Evolutionary conservation across 2,888 invertebrate genomes (phyloP).

Genomic region (Mystacides longicornis): DNA sequence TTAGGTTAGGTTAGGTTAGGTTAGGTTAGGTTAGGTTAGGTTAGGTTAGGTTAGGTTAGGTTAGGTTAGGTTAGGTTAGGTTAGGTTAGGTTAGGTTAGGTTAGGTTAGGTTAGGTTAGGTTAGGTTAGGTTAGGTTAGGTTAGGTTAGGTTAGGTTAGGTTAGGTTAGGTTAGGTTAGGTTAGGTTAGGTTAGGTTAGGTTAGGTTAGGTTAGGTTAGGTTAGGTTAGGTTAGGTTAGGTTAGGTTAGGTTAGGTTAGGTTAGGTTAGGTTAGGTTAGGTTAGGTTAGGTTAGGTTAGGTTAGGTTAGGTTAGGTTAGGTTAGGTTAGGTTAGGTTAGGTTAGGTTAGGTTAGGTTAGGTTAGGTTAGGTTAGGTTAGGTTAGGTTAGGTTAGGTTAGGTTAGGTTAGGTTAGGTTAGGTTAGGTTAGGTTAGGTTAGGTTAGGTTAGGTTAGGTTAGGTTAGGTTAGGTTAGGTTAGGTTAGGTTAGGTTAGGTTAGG

Average conservation of each 20-base stretch:
- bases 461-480: slow-evolving; percentile 8
- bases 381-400: slow-evolving; percentile 11
- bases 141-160: slow-evolving; percentile 20
- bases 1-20: slow-evolving; percentile 18
- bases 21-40: slow-evolving; percentile 27
- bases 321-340: slow-evolving; percentile 14
- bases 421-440: slow-evolving; percentile 11
- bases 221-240: slow-evolving; percentile 17
- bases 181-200: slow-evolving; percentile 23
- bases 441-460: slow-evolving; percentile 11
- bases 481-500: slow-evolving; percentile 9
- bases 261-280: slow-evolving; percentile 26
- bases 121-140: slow-evolving; percentile 23
- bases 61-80: slow-evolving; percentile 5
- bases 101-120: slow-evolving; percentile 25
- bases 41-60: slow-evolving; percentile 25
- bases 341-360: slow-evolving; percentile 11
- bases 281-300: slow-evolving; percentile 27
- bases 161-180: slow-evolving; percentile 27
- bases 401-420: slow-evolving; percentile 11
- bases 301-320: slow-evolving; percentile 27
- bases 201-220: background rate
- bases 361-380: slow-evolving; percentile 11
- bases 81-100: slow-evolving; percentile 17
- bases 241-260: slow-evolving; percentile 25